Evolutionary conservation across 2,888 invertebrate species (phyloP), one percentile per base, ranked within the genome.

Genomic region (Eutolmus rufibarbis): DNA sequence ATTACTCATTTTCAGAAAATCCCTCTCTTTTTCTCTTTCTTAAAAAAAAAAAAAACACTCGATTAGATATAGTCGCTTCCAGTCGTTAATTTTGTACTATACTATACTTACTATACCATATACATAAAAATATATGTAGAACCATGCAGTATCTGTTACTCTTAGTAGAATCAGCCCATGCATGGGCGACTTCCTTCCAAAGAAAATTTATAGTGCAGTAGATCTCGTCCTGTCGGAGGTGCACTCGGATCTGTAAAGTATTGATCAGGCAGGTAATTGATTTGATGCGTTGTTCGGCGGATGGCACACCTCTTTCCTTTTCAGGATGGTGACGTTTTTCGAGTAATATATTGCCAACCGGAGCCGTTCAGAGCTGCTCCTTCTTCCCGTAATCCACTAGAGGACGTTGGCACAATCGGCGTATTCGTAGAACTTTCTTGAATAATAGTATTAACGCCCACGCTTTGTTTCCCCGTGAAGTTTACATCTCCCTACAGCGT

Each of bases 231-330:
- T 66, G 66, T 23, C 66, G 66, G 12, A 66, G 66, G 66, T 66
- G 23, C 66, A 66, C 12, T 51, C 28, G 51, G 46, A 79, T 46
- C 51, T 16, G 79, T 51, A 28, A 51, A 79, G n/a, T 79, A 79
- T 79, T 79, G 79, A 79, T 79, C 79, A 66, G 51, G 51, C 31
- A 79, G 79, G 79, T 79, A 79, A 79, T 79, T 79, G 79, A 79
- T 79, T 79, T 79, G 79, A 79, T 79, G 79, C 31, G 79, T 79
- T 79, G 46, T 51, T 79, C 51, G 28, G 51, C 43, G 40, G 79
- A 46, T 66, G 51, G 79, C n/a, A 9, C 79, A 14, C 31, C 51
- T 46, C 51, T 31, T 79, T 79, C 51, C 51, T 56, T 66, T 66
- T 66, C 51, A 28, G 79, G 19, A 51, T 28, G 51, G 79, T 79